These are phyloP conservation scores for Sebastiscus tertius DNA, from an alignment of 2,797 vertebrate genomes.

Conservation along the genomic window DNA sequence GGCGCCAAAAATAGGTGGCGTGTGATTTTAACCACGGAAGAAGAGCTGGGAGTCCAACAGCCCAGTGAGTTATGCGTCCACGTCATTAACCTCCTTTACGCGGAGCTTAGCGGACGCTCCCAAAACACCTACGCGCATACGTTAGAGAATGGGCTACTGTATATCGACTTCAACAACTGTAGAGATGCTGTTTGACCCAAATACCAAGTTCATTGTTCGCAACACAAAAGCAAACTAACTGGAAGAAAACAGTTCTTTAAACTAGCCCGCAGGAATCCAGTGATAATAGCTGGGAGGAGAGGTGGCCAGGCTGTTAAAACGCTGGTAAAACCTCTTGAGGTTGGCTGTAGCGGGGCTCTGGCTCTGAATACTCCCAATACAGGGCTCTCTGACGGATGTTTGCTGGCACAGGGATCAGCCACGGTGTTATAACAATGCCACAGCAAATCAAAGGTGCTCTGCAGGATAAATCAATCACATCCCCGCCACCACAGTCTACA, in stretches of 20 bases:
- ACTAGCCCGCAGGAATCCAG: constrained; percentile 70
- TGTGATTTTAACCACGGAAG: constrained; percentile 77
- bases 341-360: constrained; percentile 22
- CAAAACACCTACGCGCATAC: constrained; percentile 16
- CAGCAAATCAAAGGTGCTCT: constrained; percentile 58
- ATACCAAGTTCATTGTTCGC: constrained; percentile 64
- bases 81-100: constrained; percentile 47
- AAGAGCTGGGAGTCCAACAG: constrained; percentile 51
- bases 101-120: background rate
- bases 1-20: constrained; percentile 78
- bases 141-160: constrained; percentile 30
- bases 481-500: constrained; percentile 65
- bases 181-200: constrained; percentile 52
- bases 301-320: constrained; percentile 68
- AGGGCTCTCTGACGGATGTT: constrained; percentile 49
- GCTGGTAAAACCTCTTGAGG: constrained; percentile 56
- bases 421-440: constrained; percentile 37
- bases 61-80: constrained; percentile 60
- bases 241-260: constrained; percentile 66
- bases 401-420: constrained; percentile 52
- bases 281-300: constrained; percentile 58
- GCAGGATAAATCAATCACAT: constrained; percentile 57
- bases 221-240: constrained; percentile 59
- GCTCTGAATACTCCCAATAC: constrained; percentile 12
- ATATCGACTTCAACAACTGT: constrained; percentile 16